phyloP scores from a whole-genome alignment of 2,888 invertebrate genomes.

The Tipula helvola region DNA sequence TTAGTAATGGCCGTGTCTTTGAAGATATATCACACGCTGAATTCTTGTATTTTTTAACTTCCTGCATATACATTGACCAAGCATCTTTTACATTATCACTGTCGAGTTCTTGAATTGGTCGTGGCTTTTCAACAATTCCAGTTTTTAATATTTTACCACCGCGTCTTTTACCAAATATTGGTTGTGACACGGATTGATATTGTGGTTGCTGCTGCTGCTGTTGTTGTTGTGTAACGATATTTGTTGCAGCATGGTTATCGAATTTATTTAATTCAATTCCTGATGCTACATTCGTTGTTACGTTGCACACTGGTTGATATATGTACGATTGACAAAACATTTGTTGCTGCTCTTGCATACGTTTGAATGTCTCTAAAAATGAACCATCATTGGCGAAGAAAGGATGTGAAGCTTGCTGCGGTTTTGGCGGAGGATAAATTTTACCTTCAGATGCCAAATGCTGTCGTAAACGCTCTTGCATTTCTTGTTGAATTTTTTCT shows the following conservation, averaged over 20 bases:
- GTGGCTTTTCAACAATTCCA: conserved; percentile 77
- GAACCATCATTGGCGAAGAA: conserved; percentile 66
- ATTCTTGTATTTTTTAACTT: conserved; percentile 85
- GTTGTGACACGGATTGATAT: conserved; percentile 23
- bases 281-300: conserved; percentile 12
- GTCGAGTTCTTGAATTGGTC: conserved; percentile 37
- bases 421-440: conserved; percentile 44
- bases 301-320: not conserved
- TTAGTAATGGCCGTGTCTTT: conserved; percentile 81
- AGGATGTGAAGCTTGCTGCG: conserved; percentile 47
- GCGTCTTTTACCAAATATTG: conserved; percentile 65
- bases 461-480: conserved; percentile 32
- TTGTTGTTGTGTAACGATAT: conserved; percentile 21
- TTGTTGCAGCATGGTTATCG: not conserved
- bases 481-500: conserved; percentile 34
- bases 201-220: conserved; percentile 23
- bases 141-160: conserved; percentile 81
- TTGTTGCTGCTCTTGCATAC: conserved; percentile 53
- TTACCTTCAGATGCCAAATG: conserved; percentile 33
- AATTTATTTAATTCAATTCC: conserved; percentile 21
- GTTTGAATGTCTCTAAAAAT: conserved; percentile 84
- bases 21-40: conserved; percentile 85
- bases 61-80: conserved; percentile 87
- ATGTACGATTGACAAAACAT: conserved; percentile 5
- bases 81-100: conserved; percentile 62